These are phyloP conservation scores for Lamellibrachia luymesi DNA, from an alignment of 1,140 invertebrate species.

Conservation along the genomic window DNA sequence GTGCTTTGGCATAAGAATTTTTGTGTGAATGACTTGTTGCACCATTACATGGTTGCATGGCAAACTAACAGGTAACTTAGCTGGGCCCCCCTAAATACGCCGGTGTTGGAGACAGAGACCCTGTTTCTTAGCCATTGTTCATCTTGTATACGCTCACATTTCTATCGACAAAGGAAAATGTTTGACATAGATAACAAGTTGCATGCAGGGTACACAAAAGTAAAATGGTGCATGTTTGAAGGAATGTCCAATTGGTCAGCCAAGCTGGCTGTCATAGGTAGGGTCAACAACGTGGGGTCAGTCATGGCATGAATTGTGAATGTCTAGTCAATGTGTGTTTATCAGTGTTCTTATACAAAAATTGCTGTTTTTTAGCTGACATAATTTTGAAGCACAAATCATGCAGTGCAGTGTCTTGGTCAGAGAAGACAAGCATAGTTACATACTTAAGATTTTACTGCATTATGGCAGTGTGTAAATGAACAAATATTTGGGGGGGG, in stretches of 20 bases:
- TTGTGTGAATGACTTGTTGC: too few relatives aligned
- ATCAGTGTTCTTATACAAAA: neutral
- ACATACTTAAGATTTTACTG: neutral
- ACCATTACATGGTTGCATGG: too few relatives aligned
- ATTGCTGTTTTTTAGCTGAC: neutral
- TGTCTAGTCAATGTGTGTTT: neutral
- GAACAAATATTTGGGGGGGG: neutral
- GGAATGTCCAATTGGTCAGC: slow-evolving; percentile 99
- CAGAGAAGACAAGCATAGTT: neutral
- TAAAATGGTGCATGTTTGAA: slow-evolving; percentile 95
- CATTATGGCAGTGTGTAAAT: neutral
- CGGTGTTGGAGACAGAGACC: too few relatives aligned
- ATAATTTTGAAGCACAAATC: too few relatives aligned
- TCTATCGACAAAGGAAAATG: slow-evolving; percentile 23
- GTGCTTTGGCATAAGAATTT: too few relatives aligned
- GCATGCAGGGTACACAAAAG: slow-evolving; percentile 97
- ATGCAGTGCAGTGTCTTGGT: neutral
- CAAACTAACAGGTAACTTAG: too few relatives aligned
- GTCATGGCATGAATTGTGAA: neutral
- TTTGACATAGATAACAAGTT: slow-evolving; percentile 79
- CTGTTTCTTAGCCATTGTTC: neutral
- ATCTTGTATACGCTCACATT: neutral
- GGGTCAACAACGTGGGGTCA: neutral
- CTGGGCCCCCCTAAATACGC: too few relatives aligned
- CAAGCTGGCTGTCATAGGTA: slow-evolving; percentile 78